phyloP scores from a whole-genome alignment of 2,888 invertebrate species.

The Agriopis leucophaearia region DNA sequence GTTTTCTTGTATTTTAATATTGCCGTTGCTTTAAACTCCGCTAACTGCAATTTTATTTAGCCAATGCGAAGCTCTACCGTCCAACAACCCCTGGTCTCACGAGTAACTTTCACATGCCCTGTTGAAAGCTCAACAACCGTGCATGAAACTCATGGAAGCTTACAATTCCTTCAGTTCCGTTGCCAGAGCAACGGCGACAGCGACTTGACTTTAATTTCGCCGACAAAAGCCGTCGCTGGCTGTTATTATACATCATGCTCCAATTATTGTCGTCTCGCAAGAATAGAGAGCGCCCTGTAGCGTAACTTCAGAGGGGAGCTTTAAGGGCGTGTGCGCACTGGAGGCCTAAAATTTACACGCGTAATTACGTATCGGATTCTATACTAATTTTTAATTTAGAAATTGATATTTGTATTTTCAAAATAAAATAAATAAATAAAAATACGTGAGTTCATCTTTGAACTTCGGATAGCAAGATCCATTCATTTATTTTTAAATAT shows the following conservation, averaged over 20 bases:
- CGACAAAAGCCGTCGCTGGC: slow-evolving; percentile 61
- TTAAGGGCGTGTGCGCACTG: slow-evolving; percentile 12
- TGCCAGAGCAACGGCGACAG: slow-evolving; percentile 57
- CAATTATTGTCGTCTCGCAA: slow-evolving; percentile 67
- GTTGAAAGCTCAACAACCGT: slow-evolving; percentile 8
- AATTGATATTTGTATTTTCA: not conserved
- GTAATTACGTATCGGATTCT: not conserved
- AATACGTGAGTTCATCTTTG: not conserved
- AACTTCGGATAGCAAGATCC: not conserved
- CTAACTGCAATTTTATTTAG: not conserved
- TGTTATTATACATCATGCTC: slow-evolving; percentile 70
- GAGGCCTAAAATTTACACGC: not conserved
- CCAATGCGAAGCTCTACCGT: not conserved
- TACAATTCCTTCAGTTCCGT: slow-evolving; percentile 45
- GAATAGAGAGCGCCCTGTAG: slow-evolving; percentile 56
- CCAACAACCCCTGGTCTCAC: not conserved
- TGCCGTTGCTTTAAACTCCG: not conserved
- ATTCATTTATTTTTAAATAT: not conserved
- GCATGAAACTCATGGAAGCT: slow-evolving; percentile 13
- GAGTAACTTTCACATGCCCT: slow-evolving; percentile 4
- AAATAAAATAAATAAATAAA: too few species aligned
- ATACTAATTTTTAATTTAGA: not conserved
- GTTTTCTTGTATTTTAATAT: too few species aligned
- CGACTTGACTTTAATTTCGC: slow-evolving; percentile 66
- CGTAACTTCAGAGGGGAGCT: slow-evolving; percentile 37